Percentiles rank a stretch among this genome's conserved stretches.
phyloP scores from a whole-genome alignment of 2,113 vertebrate species.

The Fulmarus glacialis region DNA sequence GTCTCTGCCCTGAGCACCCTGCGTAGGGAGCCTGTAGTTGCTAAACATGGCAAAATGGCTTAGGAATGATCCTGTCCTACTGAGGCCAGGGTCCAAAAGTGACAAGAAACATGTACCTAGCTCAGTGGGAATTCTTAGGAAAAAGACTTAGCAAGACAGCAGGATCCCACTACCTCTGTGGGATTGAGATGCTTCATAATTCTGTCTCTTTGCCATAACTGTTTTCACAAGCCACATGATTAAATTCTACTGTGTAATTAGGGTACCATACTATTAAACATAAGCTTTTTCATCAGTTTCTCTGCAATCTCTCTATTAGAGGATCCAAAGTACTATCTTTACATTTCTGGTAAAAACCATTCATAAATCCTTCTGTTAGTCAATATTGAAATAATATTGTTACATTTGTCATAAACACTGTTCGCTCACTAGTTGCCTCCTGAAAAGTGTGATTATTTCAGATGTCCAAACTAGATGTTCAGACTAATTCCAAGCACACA shows the following conservation, averaged over 20 bases:
- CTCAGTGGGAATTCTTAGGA: background rate
- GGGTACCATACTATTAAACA: background rate
- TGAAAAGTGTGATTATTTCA: slow-evolving; percentile 19
- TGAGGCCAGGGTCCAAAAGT: background rate
- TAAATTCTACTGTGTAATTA: slow-evolving; percentile 1
- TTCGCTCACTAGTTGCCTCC: slow-evolving; percentile 5
- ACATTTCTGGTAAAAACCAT: slow-evolving; percentile 7
- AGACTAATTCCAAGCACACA: background rate
- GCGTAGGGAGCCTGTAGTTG: background rate
- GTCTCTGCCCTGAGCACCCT: background rate
- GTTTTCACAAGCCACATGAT: background rate
- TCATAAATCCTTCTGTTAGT: slow-evolving; percentile 16
- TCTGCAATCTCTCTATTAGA: background rate
- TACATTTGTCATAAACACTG: slow-evolving; percentile 25
- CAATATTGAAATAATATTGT: background rate
- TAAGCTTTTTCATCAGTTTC: slow-evolving; percentile 15
- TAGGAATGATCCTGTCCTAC: background rate
- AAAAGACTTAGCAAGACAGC: background rate
- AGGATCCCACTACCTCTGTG: background rate
- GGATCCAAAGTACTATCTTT: background rate
- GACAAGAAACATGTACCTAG: background rate
- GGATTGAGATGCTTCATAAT: background rate
- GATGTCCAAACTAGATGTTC: background rate
- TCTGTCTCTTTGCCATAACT: background rate
- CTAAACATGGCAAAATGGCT: background rate